phyloP scores from a whole-genome alignment of 2,797 vertebrate species.

The Notamacropus eugenii region DNA sequence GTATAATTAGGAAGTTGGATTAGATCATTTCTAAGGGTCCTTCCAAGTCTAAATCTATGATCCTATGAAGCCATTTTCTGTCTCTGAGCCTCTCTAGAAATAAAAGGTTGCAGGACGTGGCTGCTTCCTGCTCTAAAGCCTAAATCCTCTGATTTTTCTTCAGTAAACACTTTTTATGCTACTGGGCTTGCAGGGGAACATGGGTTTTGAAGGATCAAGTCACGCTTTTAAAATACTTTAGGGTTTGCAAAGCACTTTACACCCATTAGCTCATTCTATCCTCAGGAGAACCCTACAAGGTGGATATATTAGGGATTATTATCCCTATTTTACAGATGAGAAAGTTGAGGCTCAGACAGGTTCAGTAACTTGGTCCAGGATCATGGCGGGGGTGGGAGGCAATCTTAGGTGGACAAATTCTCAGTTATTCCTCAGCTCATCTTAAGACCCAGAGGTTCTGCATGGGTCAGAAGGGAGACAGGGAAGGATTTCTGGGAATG shows the following conservation, averaged over 20 bases:
- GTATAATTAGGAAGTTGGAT: background rate
- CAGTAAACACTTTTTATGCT: background rate
- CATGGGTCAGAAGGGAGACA: background rate
- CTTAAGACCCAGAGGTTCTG: background rate
- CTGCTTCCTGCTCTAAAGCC: background rate
- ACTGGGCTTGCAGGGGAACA: background rate
- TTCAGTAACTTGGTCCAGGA: background rate
- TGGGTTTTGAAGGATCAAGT: background rate
- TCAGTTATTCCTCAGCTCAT: background rate
- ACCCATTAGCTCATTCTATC: background rate
- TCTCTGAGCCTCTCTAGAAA: background rate
- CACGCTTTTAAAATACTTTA: background rate
- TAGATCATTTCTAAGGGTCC: background rate
- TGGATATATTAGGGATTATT: background rate
- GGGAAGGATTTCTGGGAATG: background rate
- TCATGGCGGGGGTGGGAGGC: background rate
- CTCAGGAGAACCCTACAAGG: background rate
- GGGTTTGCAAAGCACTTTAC: background rate
- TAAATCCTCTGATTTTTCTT: background rate
- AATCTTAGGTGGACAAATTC: background rate
- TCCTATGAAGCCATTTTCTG: background rate
- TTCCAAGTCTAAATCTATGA: background rate
- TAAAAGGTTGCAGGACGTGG: background rate
- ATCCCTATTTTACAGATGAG: background rate
- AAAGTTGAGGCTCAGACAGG: background rate